Percentiles rank a stretch among this genome's conserved stretches.
Conservation (phyloP, 2,888 invertebrate genomes). For the Diplolepis rosae region DNA sequence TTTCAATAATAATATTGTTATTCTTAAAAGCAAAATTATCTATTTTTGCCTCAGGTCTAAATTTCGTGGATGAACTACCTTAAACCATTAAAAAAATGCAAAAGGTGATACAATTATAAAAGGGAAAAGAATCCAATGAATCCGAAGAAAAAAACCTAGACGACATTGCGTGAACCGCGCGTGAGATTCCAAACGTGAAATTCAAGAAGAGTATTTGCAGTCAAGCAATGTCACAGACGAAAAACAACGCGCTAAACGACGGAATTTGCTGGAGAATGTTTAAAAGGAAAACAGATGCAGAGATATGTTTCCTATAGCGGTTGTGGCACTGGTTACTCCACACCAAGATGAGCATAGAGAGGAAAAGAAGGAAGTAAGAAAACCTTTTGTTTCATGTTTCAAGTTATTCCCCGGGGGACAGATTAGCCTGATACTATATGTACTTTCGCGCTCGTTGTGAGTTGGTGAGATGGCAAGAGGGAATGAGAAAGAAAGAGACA, state of each 20-base stretch:
- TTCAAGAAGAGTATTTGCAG: constrained; percentile 36
- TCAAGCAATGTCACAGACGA: not conserved
- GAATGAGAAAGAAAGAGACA: constrained; percentile 43
- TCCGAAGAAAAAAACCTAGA: constrained; percentile 1
- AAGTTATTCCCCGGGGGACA: constrained; percentile 66
- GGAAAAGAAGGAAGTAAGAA: constrained; percentile 41
- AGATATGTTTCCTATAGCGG: constrained; percentile 46
- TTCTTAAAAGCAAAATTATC: too few species aligned
- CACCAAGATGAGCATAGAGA: constrained; percentile 32
- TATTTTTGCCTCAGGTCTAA: too few species aligned
- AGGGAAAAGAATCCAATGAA: not conserved
- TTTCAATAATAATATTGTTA: too few species aligned
- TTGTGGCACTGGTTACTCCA: constrained; percentile 42
- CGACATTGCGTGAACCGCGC: not conserved
- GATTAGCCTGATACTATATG: constrained; percentile 65
- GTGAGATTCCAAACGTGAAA: constrained; percentile 43
- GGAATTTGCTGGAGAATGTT: constrained; percentile 22
- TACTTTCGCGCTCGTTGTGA: constrained; percentile 50
- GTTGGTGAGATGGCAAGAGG: constrained; percentile 43
- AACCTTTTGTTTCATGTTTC: constrained; percentile 66
- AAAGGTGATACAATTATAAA: not conserved
- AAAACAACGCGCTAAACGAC: not conserved
- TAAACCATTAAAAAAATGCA: too few species aligned
- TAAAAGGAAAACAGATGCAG: constrained; percentile 22
- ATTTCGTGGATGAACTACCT: too few species aligned